Conservation (phyloP, 2,888 invertebrate species). For the Carterocephalus palaemon region DNA sequence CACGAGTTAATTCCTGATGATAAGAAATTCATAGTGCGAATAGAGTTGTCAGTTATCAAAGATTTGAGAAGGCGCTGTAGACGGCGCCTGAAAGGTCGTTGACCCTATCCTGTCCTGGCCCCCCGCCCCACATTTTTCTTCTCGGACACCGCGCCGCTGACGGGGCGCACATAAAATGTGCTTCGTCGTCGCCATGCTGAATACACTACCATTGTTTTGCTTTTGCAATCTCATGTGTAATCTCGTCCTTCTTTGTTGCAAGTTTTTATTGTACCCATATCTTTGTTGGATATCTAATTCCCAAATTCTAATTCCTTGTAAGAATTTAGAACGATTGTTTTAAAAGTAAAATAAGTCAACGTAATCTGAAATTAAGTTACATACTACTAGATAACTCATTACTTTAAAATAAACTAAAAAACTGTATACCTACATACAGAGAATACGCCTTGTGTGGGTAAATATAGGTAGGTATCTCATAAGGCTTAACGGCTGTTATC, state of each 20-base stretch:
- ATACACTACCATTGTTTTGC: constrained; percentile 67
- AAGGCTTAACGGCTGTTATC: too few species aligned
- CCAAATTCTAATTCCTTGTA: too few species aligned
- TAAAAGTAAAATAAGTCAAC: too few species aligned
- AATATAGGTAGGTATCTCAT: too few species aligned
- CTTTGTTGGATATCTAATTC: too few species aligned
- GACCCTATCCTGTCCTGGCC: constrained; percentile 57
- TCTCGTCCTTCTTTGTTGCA: constrained; percentile 47
- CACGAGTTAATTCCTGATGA: too few species aligned
- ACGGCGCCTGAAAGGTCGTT: constrained; percentile 51
- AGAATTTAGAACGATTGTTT: too few species aligned
- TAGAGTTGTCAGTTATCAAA: constrained; percentile 52
- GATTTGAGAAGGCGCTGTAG: constrained; percentile 45
- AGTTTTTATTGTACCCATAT: constrained; percentile 5
- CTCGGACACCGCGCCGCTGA: constrained; percentile 66
- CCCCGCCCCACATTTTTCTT: constrained; percentile 71
- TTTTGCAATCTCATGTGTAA: constrained; percentile 69
- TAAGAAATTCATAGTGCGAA: constrained; percentile 34
- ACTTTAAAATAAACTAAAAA: too few species aligned
- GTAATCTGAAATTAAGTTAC: too few species aligned
- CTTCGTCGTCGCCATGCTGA: constrained; percentile 63
- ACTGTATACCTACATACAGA: too few species aligned
- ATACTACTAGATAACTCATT: too few species aligned
- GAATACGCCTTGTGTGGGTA: too few species aligned
- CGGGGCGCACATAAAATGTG: constrained; percentile 57